phyloP scores from a whole-genome alignment of 2,113 vertebrate species.

The Aphelocoma coerulescens region DNA sequence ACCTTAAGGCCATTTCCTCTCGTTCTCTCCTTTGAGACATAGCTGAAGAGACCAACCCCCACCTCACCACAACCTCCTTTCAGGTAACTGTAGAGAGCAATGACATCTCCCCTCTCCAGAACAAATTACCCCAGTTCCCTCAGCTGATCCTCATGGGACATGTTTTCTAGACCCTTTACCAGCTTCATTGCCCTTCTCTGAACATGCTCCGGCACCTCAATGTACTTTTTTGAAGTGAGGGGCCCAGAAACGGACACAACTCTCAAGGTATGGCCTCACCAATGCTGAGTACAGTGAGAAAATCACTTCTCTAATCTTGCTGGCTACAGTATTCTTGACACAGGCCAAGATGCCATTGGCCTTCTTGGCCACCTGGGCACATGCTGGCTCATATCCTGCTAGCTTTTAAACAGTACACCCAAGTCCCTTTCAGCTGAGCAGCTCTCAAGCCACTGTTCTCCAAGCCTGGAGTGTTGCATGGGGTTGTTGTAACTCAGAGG shows the following conservation, averaged over 20 bases:
- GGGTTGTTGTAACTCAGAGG: background rate
- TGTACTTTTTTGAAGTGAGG: background rate
- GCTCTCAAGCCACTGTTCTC: background rate
- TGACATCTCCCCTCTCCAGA: background rate
- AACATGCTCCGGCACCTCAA: background rate
- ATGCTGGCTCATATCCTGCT: background rate
- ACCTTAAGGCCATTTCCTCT: background rate
- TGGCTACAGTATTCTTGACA: background rate
- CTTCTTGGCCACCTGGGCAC: background rate
- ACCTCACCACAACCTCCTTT: background rate
- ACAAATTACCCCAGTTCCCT: background rate
- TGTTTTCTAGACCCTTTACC: background rate
- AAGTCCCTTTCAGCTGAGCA: background rate
- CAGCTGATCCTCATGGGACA: too few relatives aligned
- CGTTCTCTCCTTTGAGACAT: fast-evolving
- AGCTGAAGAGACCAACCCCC: background rate
- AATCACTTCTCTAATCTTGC: background rate
- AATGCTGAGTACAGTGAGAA: background rate
- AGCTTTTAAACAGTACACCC: background rate
- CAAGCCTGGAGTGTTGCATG: background rate
- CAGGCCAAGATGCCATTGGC: background rate
- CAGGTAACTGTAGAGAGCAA: background rate
- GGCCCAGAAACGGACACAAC: background rate
- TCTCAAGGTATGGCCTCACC: background rate
- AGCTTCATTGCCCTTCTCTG: background rate